A percentile compares a stretch with the other conserved stretches of the same genome.
These are phyloP conservation scores for Trematocara variabile DNA, from an alignment of 2,113 vertebrate species.

Conservation along the genomic window DNA sequence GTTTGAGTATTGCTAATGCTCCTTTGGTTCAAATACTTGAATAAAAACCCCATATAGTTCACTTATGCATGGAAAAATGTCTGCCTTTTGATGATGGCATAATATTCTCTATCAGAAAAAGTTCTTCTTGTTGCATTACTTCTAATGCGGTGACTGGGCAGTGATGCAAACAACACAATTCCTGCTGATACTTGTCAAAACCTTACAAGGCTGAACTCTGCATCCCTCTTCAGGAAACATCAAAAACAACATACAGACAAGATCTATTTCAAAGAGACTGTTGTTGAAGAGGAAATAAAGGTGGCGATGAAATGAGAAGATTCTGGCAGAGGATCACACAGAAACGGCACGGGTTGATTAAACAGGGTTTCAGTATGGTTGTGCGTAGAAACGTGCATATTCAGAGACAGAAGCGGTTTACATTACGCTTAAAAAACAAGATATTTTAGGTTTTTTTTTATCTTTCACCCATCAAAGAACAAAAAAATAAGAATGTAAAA, in stretches of 20 bases:
- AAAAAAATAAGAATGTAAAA: neutral
- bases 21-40: neutral
- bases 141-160: neutral
- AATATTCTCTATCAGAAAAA: neutral
- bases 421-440: neutral
- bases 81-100: neutral
- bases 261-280: neutral
- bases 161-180: neutral
- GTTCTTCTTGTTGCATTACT: neutral
- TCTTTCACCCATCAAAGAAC: neutral
- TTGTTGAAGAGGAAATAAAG: slow-evolving; percentile 8
- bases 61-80: neutral
- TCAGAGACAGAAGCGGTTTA: neutral
- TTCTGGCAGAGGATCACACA: slow-evolving; percentile 6
- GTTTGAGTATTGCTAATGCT: neutral
- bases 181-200: neutral
- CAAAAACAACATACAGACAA: neutral
- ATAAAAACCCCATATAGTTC: neutral
- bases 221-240: neutral
- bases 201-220: neutral
- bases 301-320: neutral
- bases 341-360: neutral
- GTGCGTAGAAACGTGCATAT: neutral
- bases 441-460: neutral
- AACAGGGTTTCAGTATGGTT: neutral